These are phyloP conservation scores for Jaculus jaculus DNA, from an alignment of 2,113 vertebrate genomes.

Conservation along the genomic window DNA sequence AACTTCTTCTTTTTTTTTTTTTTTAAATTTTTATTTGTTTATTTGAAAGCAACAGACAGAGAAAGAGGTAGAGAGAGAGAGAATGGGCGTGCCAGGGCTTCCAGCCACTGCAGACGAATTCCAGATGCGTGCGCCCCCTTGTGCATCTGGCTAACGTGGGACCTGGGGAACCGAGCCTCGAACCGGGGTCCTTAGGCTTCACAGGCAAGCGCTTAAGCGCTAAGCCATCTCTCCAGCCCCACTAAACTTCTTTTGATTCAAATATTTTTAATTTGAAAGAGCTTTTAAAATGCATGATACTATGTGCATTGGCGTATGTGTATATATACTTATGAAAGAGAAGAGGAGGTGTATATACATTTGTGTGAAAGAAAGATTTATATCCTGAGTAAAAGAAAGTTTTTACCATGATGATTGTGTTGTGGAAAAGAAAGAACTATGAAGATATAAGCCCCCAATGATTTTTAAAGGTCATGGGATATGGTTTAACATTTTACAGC, in stretches of 20 bases:
- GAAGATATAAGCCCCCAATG: neutral
- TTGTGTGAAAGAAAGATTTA: neutral
- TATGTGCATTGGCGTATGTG: neutral
- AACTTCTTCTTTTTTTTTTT: neutral
- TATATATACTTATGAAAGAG: no score
- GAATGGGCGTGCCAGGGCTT: no score
- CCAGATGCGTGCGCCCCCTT: no score
- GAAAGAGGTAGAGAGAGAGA: no score
- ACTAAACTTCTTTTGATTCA: neutral
- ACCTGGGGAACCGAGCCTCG: no score
- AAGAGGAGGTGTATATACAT: neutral
- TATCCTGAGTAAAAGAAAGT: neutral
- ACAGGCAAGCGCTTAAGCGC: no score
- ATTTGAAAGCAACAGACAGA: no score
- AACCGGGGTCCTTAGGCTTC: no score
- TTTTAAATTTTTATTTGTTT: neutral
- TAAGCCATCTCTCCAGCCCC: no score
- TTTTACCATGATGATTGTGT: neutral
- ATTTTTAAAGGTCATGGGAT: neutral
- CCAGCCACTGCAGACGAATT: no score
- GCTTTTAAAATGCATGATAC: neutral
- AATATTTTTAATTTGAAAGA: neutral
- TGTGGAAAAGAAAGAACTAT: neutral
- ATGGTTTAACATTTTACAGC: conserved; percentile 44
- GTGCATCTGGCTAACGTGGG: no score